Conservation (phyloP, 2,113 vertebrate genomes). For the Alligator sinensis region DNA sequence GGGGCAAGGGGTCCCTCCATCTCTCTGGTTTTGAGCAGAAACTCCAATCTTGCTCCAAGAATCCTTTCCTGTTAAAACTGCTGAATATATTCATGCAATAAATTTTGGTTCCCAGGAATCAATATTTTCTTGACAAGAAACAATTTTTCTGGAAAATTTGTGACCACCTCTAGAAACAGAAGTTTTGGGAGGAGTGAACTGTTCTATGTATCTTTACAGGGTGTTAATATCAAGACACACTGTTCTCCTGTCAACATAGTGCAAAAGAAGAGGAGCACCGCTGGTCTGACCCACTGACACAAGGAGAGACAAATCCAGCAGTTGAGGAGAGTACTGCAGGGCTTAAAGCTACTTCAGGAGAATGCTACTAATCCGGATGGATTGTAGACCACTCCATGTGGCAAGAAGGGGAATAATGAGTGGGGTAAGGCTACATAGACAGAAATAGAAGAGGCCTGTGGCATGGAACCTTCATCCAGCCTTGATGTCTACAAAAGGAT, state of each 20-base stretch:
- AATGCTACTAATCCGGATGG: not conserved
- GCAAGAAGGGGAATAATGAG: not conserved
- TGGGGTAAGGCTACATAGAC: not conserved
- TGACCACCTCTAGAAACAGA: no score
- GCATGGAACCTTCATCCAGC: not conserved
- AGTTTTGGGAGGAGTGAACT: not conserved
- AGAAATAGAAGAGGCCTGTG: not conserved
- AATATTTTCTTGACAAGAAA: no score
- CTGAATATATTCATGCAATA: no score
- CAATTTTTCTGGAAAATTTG: no score
- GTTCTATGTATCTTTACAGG: not conserved
- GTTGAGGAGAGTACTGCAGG: not conserved
- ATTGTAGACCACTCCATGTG: not conserved
- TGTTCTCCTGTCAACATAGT: not conserved
- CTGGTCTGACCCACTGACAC: not conserved
- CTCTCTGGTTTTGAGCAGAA: no score
- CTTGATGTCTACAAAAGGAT: not conserved
- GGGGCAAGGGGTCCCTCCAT: no score
- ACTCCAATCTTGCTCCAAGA: no score
- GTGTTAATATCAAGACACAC: not conserved
- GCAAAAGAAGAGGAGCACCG: not conserved
- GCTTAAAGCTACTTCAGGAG: not conserved
- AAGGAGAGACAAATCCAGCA: not conserved
- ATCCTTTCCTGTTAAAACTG: no score
- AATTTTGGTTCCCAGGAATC: no score